Conservation (phyloP, 2,797 vertebrate species). For the Macropus fuliginosus region DNA sequence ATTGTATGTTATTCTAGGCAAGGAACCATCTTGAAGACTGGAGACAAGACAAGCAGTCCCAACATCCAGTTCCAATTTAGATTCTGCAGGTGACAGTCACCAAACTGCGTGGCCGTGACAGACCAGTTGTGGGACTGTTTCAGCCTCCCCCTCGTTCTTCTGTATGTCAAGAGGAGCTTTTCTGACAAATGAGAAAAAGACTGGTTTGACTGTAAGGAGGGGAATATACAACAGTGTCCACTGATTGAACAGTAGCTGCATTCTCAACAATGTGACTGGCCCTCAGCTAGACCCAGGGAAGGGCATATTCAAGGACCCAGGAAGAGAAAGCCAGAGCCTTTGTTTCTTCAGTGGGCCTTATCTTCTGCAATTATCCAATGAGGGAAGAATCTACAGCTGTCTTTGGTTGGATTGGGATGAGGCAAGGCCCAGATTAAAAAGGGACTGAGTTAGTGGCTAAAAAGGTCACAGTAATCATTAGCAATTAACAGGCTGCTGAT, state of each 20-base stretch:
- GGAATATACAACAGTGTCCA: conserved; percentile 80
- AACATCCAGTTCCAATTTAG: conserved; percentile 60
- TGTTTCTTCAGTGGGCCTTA: conserved; percentile 31
- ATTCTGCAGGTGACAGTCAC: conserved; percentile 45
- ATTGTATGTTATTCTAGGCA: conserved; percentile 35
- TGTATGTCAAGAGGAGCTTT: conserved; percentile 64
- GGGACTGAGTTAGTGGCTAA: conserved; percentile 23
- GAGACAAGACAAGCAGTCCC: background rate
- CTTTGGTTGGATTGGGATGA: conserved; percentile 14
- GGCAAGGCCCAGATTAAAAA: conserved; percentile 40
- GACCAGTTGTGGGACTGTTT: conserved; percentile 54
- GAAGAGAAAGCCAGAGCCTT: conserved; percentile 19
- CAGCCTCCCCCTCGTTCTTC: conserved; percentile 59
- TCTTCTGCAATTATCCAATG: conserved; percentile 3
- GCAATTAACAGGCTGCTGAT: conserved; percentile 81
- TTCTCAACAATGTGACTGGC: conserved; percentile 76
- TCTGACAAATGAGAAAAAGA: conserved; percentile 74
- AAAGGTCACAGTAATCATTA: conserved; percentile 2
- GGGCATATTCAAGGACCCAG: conserved; percentile 10
- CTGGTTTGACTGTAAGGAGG: conserved; percentile 75
- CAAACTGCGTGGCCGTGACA: conserved; percentile 54
- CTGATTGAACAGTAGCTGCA: conserved; percentile 85
- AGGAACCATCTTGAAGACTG: conserved; percentile 39
- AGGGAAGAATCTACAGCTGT: background rate
- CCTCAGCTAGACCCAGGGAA: background rate